Evolutionary conservation across 2,888 invertebrate genomes (phyloP).

Genomic region (Sphaeridia pumilis): DNA sequence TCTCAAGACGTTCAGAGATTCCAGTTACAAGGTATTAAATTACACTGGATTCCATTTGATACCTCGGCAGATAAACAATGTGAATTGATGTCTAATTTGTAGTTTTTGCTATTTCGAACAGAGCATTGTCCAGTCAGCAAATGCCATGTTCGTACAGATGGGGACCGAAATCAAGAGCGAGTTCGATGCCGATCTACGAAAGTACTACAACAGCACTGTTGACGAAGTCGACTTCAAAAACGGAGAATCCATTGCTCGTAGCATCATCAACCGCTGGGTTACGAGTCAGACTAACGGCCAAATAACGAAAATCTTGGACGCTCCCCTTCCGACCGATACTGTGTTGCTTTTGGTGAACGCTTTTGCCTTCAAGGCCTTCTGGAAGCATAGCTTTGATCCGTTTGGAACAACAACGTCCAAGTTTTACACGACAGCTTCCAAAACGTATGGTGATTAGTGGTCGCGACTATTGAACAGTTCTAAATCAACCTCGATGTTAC

Average conservation of each 20-base stretch:
- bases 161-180: constrained; percentile 30
- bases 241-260: constrained; percentile 27
- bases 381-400: constrained; percentile 37
- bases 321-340: constrained; percentile 32
- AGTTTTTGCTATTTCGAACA: no score
- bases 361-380: constrained; percentile 35
- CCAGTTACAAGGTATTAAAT: constrained; percentile 23
- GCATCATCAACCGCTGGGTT: constrained; percentile 37
- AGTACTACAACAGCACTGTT: constrained; percentile 36
- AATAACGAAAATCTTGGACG: constrained; percentile 31
- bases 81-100: no score
- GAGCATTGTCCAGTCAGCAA: constrained; percentile 33
- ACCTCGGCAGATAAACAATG: background rate
- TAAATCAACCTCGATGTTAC: background rate
- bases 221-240: constrained; percentile 36
- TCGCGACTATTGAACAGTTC: background rate
- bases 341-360: constrained; percentile 37
- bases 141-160: constrained; percentile 30
- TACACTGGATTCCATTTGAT: no score
- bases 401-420: constrained; percentile 36
- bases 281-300: constrained; percentile 33
- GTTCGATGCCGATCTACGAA: constrained; percentile 35
- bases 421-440: constrained; percentile 35
- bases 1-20: constrained; percentile 23
- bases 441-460: constrained; percentile 29